phyloP scores from a whole-genome alignment of 2,797 vertebrate species.

The Paguma larvata region DNA sequence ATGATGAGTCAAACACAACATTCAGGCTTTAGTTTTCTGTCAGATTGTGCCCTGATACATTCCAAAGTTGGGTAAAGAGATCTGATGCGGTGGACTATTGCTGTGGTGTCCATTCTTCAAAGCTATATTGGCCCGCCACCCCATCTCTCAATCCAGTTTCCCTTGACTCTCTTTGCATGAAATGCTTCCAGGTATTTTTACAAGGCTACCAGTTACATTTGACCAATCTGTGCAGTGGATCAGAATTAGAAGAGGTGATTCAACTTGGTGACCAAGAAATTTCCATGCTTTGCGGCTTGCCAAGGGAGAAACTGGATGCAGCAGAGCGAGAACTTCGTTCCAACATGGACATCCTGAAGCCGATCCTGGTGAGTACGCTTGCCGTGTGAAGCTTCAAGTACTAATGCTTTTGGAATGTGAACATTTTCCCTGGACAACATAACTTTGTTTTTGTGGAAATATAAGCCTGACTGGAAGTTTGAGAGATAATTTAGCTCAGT shows the following conservation, averaged over 20 bases:
- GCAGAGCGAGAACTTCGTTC: constrained; percentile 90
- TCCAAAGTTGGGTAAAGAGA: not conserved
- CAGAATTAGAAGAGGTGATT: constrained; percentile 89
- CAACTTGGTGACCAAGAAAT: constrained; percentile 86
- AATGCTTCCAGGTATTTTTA: constrained; percentile 90
- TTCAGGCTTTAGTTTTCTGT: not conserved
- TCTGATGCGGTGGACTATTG: fast-evolving
- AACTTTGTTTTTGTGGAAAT: constrained; percentile 67
- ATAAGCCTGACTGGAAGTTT: not conserved
- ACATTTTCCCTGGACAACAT: not conserved
- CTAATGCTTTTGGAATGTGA: constrained; percentile 34
- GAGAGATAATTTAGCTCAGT: constrained; percentile 15
- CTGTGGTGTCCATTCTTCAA: not conserved
- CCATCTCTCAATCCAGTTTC: not conserved
- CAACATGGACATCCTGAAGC: constrained; percentile 95
- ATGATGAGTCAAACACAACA: not conserved
- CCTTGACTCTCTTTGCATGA: not conserved
- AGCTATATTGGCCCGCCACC: not conserved
- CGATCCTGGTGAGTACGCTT: constrained; percentile 91
- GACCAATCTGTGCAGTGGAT: constrained; percentile 91
- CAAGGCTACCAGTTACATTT: constrained; percentile 93
- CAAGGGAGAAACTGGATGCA: constrained; percentile 88
- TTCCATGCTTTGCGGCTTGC: constrained; percentile 87
- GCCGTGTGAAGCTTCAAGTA: not conserved
- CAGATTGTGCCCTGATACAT: not conserved